These are phyloP conservation scores for Goniozus legneri DNA, from an alignment of 1,140 invertebrate species.

Conservation along the genomic window DNA sequence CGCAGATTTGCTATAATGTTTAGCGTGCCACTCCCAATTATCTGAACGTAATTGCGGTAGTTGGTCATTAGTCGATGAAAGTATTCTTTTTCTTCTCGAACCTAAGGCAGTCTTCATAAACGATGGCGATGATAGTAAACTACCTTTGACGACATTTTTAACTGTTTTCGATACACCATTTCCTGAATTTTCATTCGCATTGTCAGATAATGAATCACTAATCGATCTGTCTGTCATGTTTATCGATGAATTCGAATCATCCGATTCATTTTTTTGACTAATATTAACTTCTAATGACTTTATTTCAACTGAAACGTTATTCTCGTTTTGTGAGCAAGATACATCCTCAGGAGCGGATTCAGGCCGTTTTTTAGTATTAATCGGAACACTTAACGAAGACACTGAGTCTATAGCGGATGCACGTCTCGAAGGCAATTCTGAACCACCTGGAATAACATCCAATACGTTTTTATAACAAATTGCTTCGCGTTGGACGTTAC, in stretches of 20 bases:
- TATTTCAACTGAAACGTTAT: too few relatives aligned
- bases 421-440: constrained; percentile 24
- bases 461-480: constrained; percentile 14
- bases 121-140: constrained; percentile 59
- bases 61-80: constrained; percentile 43
- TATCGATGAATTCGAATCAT: too few relatives aligned
- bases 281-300: too few relatives aligned
- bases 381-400: constrained; percentile 10
- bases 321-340: too few relatives aligned
- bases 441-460: constrained; percentile 16
- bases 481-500: constrained; percentile 11
- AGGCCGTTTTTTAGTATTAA: constrained; percentile 15
- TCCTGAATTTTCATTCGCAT: too few relatives aligned
- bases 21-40: constrained; percentile 38
- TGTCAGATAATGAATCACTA: too few relatives aligned
- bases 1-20: constrained; percentile 23
- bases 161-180: too few relatives aligned
- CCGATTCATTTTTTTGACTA: too few relatives aligned
- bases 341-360: constrained; percentile 37
- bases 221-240: too few relatives aligned
- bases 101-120: constrained; percentile 64
- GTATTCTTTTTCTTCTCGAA: constrained; percentile 47
- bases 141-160: constrained; percentile 22
- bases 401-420: constrained; percentile 34
- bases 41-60: constrained; percentile 28